Percentiles rank a stretch among this genome's conserved stretches.
These are phyloP conservation scores for Stomatorhinus walkeri DNA, from an alignment of 2,797 vertebrate species.

Conservation along the genomic window DNA sequence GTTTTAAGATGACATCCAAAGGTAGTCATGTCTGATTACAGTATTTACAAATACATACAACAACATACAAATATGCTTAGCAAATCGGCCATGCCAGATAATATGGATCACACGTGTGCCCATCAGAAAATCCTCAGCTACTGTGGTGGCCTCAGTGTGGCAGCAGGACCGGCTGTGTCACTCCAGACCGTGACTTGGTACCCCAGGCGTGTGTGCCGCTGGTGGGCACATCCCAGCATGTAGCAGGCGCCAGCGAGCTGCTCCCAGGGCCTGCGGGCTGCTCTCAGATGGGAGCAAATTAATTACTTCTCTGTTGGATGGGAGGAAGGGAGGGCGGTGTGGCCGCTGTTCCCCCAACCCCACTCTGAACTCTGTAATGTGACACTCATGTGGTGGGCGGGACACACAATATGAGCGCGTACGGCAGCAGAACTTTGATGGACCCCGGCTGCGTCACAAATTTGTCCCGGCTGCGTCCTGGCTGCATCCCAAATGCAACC, in stretches of 20 bases:
- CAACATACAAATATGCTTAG: not conserved
- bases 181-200: not conserved
- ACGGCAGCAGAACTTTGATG: not conserved
- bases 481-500: not conserved
- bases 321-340: not conserved
- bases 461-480: not conserved
- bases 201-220: not conserved
- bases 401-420: slow-evolving; percentile 33
- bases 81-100: not conserved
- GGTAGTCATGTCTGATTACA: not conserved
- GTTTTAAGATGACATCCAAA: not conserved
- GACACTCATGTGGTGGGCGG: slow-evolving; percentile 37
- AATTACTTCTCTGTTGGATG: not conserved
- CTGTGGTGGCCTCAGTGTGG: not conserved
- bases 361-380: slow-evolving; percentile 22
- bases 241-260: not conserved
- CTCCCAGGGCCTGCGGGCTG: not conserved
- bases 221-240: not conserved
- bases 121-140: not conserved
- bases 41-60: not conserved
- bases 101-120: not conserved
- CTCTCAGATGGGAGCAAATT: not conserved
- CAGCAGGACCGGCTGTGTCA: not conserved
- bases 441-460: not conserved
- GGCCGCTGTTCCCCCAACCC: not conserved